Conservation (phyloP, 2,113 vertebrate species). For the Bothrops jararaca region DNA sequence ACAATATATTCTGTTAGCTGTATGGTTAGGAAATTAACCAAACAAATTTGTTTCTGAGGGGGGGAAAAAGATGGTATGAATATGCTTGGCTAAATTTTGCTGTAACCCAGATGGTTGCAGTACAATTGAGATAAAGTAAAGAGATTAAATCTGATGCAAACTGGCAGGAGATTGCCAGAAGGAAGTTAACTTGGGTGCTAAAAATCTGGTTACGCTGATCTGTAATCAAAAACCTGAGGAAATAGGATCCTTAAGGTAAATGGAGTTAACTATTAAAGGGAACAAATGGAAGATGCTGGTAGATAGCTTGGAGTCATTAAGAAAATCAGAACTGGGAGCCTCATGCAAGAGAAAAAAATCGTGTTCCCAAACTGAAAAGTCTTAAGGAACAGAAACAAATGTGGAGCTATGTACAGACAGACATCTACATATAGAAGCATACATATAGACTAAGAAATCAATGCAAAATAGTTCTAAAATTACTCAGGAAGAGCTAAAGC, state of each 20-base stretch:
- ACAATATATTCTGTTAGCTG: neutral
- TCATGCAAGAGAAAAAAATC: neutral
- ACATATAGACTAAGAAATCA: neutral
- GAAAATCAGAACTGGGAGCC: neutral
- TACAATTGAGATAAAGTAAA: neutral
- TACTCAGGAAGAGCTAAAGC: neutral
- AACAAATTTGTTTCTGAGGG: neutral
- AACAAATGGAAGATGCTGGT: neutral
- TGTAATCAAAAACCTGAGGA: neutral
- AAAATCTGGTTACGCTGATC: neutral
- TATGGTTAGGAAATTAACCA: neutral
- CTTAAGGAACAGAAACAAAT: neutral
- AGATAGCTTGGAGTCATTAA: neutral
- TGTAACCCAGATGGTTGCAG: neutral
- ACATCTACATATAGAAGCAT: neutral
- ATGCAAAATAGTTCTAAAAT: neutral
- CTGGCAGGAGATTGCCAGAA: neutral
- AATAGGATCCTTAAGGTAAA: neutral
- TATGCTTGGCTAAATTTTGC: neutral
- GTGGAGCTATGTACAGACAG: neutral
- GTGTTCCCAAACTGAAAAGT: neutral
- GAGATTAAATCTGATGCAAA: neutral
- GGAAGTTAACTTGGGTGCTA: neutral
- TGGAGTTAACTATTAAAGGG: neutral
- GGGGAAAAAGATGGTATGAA: neutral